Evolutionary conservation across 2,888 invertebrate genomes (phyloP), one percentile per base, ranked within the genome.

Genomic region (Drosophila fungiperda): DNA sequence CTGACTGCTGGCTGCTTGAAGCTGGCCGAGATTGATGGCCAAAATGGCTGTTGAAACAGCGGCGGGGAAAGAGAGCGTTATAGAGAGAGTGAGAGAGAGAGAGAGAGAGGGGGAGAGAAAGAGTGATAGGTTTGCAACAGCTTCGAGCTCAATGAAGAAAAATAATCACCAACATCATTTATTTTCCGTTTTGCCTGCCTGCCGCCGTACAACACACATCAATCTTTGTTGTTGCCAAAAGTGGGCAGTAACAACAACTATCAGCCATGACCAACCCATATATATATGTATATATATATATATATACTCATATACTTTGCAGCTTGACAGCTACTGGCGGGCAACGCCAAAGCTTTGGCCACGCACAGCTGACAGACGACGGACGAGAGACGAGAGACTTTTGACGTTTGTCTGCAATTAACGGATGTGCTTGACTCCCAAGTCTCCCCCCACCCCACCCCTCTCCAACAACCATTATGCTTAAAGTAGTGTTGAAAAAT

Each of bases 111-210:
- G 42, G 49, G 17, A 32, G 35, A 65, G 36, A 45, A 33, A 17
- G 32, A 40, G 42, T 29, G 42, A 36, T 42, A 67, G 64, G 53
- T 70, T 70, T 54, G 54, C 54, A 55, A 40, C 60, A 72, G 76
- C 72, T 65, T 52, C 42, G 74, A 87, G 86, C 89, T 90, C 91
- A 91, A 91, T 91, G 92, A 91, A 90, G 91, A 91, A 91, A 91
- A 92, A 91, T 91, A 92, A 91, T 91, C 91, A 92, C 92, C 89
- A 91, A 90, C 91, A 91, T 92, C 92, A 92, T 90, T 91, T 91
- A 91, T 92, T 91, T 90, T 91, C 90, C 89, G 85, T 87, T 86
- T 89, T 89, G 90, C 85, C 87, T 85, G 87, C 88, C 84, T 36
- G 89, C 64, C 84, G 90, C 71, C 76, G 82, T 89, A 89, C 84